These are phyloP conservation scores for Furnarius figulus DNA, from an alignment of 2,113 vertebrate genomes.

Conservation along the genomic window DNA sequence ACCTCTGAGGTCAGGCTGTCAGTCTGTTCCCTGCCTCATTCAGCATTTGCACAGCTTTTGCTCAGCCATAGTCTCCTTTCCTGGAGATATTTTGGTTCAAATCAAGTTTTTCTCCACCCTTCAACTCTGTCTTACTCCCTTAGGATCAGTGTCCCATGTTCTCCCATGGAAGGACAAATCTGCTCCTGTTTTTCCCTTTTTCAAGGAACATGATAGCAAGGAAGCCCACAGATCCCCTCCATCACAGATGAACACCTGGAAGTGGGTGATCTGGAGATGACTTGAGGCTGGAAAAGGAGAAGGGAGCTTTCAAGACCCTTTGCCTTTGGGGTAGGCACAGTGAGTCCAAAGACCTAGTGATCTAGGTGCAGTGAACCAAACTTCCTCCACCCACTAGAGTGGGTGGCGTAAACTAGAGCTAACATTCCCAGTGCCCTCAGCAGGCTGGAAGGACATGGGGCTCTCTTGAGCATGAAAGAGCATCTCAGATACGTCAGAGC, in stretches of 20 bases:
- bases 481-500: not conserved
- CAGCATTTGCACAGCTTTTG: not conserved
- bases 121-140: not conserved
- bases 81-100: not conserved
- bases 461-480: accelerated
- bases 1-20: not conserved
- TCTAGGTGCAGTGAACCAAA: not conserved
- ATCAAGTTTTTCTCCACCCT: not conserved
- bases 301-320: not conserved
- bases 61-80: not conserved
- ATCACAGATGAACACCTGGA: not conserved
- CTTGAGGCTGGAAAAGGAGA: not conserved
- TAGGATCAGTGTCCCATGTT: not conserved
- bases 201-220: not conserved
- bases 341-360: not conserved
- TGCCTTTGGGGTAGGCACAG: not conserved
- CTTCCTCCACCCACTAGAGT: not conserved
- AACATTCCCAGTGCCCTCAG: not conserved
- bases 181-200: not conserved
- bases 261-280: not conserved
- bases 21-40: not conserved
- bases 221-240: not conserved
- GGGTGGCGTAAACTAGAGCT: not conserved
- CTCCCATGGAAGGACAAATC: not conserved
- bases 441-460: not conserved